Evolutionary conservation across 2,888 invertebrate genomes (phyloP).

Genomic region (Cheilosia variabilis): DNA sequence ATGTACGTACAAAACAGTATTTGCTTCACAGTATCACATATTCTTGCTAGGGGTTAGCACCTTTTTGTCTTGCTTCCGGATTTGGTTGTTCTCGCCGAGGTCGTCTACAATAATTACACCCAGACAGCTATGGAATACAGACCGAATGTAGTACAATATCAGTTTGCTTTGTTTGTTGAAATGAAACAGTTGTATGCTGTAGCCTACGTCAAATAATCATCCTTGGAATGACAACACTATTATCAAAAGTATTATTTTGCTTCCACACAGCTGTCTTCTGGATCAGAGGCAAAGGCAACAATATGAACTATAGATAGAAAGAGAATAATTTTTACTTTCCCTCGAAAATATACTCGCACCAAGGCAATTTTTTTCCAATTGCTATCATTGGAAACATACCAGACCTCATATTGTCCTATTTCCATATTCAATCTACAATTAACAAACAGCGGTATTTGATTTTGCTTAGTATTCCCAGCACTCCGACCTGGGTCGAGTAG

Average conservation of each 20-base stretch:
- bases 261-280: too few relatives aligned
- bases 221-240: neutral
- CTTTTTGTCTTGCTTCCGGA: conserved; percentile 20
- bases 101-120: neutral
- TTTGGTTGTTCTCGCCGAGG: neutral
- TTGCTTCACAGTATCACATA: neutral
- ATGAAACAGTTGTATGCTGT: neutral
- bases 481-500: conserved; percentile 91
- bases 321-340: neutral
- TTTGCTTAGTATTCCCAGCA: conserved; percentile 87
- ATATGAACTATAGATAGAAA: too few relatives aligned
- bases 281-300: too few relatives aligned
- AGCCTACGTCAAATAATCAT: neutral
- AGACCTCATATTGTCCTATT: too few relatives aligned
- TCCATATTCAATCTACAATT: too few relatives aligned
- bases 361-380: too few relatives aligned
- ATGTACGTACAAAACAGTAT: conserved; percentile 84
- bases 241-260: neutral
- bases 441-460: neutral
- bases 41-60: conserved; percentile 2
- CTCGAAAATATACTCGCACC: too few relatives aligned
- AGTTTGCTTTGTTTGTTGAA: neutral
- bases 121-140: neutral
- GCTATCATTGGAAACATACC: too few relatives aligned
- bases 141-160: neutral